Evolutionary conservation across 2,888 invertebrate species (phyloP).

Genomic region (Drosophila putrida): DNA sequence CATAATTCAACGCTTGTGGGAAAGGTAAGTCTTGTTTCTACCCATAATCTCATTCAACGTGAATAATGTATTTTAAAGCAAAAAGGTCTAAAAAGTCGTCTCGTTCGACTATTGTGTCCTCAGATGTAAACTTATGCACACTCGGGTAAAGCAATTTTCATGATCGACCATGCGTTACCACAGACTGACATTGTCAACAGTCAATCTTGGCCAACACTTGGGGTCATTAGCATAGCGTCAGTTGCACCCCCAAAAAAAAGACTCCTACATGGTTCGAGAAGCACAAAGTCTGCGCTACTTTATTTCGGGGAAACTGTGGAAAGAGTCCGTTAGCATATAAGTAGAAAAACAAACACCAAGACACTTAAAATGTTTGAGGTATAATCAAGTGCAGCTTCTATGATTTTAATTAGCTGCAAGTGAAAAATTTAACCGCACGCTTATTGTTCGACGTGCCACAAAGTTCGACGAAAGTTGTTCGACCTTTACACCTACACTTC

Average conservation of each 20-base stretch:
- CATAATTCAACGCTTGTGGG: slow-evolving; percentile 93
- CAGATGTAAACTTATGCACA: neutral
- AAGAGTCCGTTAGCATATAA: neutral
- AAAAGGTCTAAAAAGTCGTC: too few species aligned
- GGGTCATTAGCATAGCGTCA: slow-evolving; percentile 52
- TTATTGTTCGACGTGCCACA: neutral
- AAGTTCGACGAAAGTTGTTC: slow-evolving; percentile 9
- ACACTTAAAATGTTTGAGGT: slow-evolving; percentile 1
- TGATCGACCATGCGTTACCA: slow-evolving; percentile 19
- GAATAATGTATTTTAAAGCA: too few species aligned
- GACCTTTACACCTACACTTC: slow-evolving; percentile 9
- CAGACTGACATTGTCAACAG: slow-evolving; percentile 12
- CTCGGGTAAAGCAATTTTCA: slow-evolving; percentile 17
- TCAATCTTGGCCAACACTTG: slow-evolving; percentile 20
- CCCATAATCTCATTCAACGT: too few species aligned
- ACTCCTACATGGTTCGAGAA: slow-evolving; percentile 22
- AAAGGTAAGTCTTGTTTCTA: slow-evolving; percentile 88
- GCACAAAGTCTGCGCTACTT: neutral
- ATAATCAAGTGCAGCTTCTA: slow-evolving; percentile 25
- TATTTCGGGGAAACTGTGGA: slow-evolving; percentile 12
- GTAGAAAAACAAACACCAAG: neutral
- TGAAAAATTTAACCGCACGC: neutral
- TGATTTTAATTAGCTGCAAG: slow-evolving; percentile 34
- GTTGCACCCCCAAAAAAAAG: neutral
- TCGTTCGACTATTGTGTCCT: too few species aligned